Base-by-base conservation (phyloP, 1,140 invertebrate genomes). In the Eulimnadia texana region DNA sequence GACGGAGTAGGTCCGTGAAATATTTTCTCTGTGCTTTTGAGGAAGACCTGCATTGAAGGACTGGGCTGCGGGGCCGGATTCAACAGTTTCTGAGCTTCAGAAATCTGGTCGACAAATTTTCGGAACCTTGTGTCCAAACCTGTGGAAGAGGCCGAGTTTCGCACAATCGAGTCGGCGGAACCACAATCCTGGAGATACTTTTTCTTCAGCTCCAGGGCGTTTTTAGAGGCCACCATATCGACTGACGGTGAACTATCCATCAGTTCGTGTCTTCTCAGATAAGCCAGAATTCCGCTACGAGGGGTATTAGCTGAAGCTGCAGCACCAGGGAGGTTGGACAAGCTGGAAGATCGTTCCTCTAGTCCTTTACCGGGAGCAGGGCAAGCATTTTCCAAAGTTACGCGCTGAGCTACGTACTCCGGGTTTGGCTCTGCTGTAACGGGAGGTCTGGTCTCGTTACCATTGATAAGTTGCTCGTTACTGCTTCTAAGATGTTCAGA, bases 61-160 rank as follows among this genome's bases (percentile, higher is more conserved):
- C 82, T 85, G 6, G 84, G 83, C 63, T 84, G 80, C 0, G 83
- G 77, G 0, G 88, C 85, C 0, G 88, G 86, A 71, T 90, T 85
- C 33, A 93, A 69, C 61, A 91, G 72, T 68, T 92, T 92, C 68
- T 93, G 90, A 66, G 88, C 85, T 69, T 92, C 88, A 1, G 88
- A 89, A 62, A 93, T 92, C 60, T 84, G 85, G 25, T 85, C 86
- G 42, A 88, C 81, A 64, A 92, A 83, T 52, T 81, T 86, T 72
- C 86, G 83, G 51, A 93, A 79, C 67, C 85, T 85, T 1, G 84
- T 86, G 68, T 91, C 88, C 9, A 92, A 76, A 58, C 87, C 85
- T 0, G 86, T 85, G 0, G 86, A 82, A 20, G 88, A 90, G n/a
- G 86, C 87, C 0, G 87, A 90, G 68, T 89, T 90, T 66, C 84